Evolutionary conservation across 2,888 invertebrate species (phyloP).

Genomic region (Synergus japonicus): DNA sequence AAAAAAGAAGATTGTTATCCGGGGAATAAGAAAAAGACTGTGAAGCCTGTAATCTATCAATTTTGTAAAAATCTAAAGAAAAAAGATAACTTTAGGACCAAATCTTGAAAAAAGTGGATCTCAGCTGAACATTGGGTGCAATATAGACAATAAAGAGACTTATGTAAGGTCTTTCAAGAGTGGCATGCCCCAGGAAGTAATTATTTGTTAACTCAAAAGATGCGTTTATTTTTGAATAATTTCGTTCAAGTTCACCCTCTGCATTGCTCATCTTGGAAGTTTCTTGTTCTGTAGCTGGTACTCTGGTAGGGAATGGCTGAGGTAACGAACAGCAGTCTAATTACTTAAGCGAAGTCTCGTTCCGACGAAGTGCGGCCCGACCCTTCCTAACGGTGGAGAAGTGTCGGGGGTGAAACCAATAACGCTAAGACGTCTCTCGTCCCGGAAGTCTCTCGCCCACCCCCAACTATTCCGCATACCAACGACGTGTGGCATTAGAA

Average conservation of each 20-base stretch:
- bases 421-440: constrained; percentile 71
- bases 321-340: constrained; percentile 75
- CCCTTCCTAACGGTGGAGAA: constrained; percentile 52
- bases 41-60: no score
- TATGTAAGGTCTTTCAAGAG: no score
- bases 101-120: no score
- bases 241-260: background rate
- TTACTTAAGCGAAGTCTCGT: constrained; percentile 73
- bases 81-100: no score
- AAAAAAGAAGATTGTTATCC: no score
- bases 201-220: no score
- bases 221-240: background rate
- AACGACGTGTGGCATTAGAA: constrained; percentile 65
- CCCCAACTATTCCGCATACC: constrained; percentile 69
- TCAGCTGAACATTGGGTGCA: no score
- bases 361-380: constrained; percentile 53
- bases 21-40: no score
- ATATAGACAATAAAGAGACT: no score
- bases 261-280: constrained; percentile 47
- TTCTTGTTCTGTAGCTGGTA: constrained; percentile 53
- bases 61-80: no score
- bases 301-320: constrained; percentile 63
- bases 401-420: constrained; percentile 73
- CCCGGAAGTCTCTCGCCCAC: constrained; percentile 47
- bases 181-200: no score